These are phyloP conservation scores for Diplazon laetatorius DNA, from an alignment of 2,888 invertebrate species.

Conservation along the genomic window DNA sequence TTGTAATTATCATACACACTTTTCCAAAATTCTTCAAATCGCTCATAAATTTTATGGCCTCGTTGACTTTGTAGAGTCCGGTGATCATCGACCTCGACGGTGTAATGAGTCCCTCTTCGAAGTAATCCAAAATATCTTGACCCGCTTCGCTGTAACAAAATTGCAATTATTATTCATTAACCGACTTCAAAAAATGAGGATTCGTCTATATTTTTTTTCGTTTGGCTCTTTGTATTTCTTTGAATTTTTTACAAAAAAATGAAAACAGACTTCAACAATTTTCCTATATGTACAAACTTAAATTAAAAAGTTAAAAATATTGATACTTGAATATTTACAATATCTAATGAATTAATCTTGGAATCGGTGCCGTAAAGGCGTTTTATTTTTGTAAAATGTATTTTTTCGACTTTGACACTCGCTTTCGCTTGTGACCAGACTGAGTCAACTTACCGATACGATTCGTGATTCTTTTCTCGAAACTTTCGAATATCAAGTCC, in stretches of 20 bases:
- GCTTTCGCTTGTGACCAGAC: too few species aligned
- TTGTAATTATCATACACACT: slow-evolving; percentile 77
- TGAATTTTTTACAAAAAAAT: too few species aligned
- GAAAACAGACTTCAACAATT: too few species aligned
- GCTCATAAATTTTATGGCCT: slow-evolving; percentile 85
- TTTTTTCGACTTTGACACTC: neutral
- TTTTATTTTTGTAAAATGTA: neutral
- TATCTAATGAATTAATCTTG: too few species aligned
- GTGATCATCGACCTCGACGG: slow-evolving; percentile 85
- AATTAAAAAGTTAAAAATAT: too few species aligned
- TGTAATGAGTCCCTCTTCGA: slow-evolving; percentile 85
- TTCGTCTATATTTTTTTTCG: too few species aligned
- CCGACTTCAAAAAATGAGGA: too few species aligned
- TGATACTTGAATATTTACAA: too few species aligned
- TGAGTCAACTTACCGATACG: slow-evolving; percentile 84
- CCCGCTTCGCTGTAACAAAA: slow-evolving; percentile 82
- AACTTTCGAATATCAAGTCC: slow-evolving; percentile 84
- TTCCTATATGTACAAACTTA: too few species aligned
- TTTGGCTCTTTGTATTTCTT: too few species aligned
- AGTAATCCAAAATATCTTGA: slow-evolving; percentile 85
- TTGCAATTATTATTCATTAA: slow-evolving; percentile 20
- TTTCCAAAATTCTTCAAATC: slow-evolving; percentile 86
- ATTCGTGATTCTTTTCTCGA: slow-evolving; percentile 83
- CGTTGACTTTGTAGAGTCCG: slow-evolving; percentile 85
- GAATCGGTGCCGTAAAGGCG: too few species aligned